Evolutionary conservation across 2,797 vertebrate species (phyloP), one percentile per base, ranked within the genome.

Genomic region (Acropternis orthonyx): DNA sequence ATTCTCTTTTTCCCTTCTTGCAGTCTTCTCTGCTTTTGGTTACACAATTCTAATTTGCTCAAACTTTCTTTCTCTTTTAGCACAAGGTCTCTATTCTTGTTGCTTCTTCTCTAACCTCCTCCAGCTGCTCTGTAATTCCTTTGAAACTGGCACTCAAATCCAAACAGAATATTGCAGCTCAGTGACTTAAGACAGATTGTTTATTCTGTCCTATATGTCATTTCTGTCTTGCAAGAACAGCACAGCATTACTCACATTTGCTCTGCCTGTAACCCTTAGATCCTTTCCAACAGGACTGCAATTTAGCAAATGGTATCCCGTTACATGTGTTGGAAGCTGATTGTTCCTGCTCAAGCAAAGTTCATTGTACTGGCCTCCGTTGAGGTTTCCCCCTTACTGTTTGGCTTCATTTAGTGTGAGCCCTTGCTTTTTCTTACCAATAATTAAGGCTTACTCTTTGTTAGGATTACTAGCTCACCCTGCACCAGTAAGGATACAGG

Each of bases 121-220:
- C 15, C n/a, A 54, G 17, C 52, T 51, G 21, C 8, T 78, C 44
- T 0, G 0, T 30, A 85, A 65, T 58, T 79, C 30, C 55, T 22
- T 58, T 69, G 69, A 86, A 84, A 34, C 22, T 65, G 28, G 19
- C 49, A 80, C 52, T 22, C 32, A 58, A 79, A 76, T 22, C 37
- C 79, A 77, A 59, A 61, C 18, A 32, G 12, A 71, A 28, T 26
- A 34, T 18, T 91, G 49, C 71, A 82, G 72, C 28, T 89, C 30
- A 82, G 44, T 4, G 51, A 69, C 51, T 78, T 63, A 39, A 28
- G 54, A 11, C 49, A 54, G 46, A 28, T 58, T 39, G 41, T 48
- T 91, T 39, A n/a, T 44, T 36, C 14, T 27, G 43, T 44, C 58
- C 55, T 28, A 6, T 7, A 16, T 1, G 3, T 54, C 41, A 44